Conservation (phyloP, 2,113 vertebrate genomes). For the Ageneiosus marmoratus region DNA sequence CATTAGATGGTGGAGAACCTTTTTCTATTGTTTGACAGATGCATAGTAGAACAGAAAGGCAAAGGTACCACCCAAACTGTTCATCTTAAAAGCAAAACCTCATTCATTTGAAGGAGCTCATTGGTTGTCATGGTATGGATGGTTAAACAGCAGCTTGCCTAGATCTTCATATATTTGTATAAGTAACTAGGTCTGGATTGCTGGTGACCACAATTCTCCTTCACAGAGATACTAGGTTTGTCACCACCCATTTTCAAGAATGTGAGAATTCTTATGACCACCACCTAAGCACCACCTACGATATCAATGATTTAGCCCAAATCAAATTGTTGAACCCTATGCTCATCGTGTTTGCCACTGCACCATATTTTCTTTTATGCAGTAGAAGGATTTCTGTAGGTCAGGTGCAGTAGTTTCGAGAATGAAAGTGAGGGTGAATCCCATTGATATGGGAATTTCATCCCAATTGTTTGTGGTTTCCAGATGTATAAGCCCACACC, state of each 20-base stretch:
- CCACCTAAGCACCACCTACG: neutral
- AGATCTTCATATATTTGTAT: no score
- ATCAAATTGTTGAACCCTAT: neutral
- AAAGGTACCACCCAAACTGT: neutral
- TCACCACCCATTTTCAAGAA: neutral
- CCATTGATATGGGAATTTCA: no score
- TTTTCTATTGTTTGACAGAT: neutral
- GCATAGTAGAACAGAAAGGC: neutral
- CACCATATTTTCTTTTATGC: no score
- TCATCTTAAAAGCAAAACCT: neutral
- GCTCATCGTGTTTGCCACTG: neutral
- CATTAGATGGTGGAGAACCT: neutral
- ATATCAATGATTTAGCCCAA: neutral
- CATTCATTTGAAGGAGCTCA: no score
- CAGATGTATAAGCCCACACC: no score
- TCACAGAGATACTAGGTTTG: neutral
- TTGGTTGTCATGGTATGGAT: no score
- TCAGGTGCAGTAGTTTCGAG: no score
- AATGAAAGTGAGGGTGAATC: no score
- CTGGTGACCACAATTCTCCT: neutral
- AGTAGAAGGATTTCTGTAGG: no score
- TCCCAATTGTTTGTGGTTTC: no score
- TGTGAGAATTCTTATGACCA: neutral
- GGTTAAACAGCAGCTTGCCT: no score
- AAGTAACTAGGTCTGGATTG: neutral